Base-by-base conservation (phyloP, 2,113 vertebrate genomes). In the Labeo rohita region DNA sequence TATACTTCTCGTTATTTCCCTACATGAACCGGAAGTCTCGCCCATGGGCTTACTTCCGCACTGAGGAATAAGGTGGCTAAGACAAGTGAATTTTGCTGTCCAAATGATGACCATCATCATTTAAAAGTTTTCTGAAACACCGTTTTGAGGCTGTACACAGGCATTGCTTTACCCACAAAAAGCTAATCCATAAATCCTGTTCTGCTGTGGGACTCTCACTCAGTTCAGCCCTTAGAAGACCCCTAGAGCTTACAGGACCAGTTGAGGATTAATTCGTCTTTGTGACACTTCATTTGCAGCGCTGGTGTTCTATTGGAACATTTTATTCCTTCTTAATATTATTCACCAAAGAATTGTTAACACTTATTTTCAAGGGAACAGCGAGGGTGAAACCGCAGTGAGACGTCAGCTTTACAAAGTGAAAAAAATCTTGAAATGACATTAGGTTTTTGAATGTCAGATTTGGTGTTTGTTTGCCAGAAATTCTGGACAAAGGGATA, bases 381-480 rank as follows among this genome's bases (percentile, higher is more conserved):
- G 52, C 13, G 81, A 88, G 83, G 90, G 85, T 47, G 83, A 88
- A 84, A 87, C 84, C 74, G 75, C 73, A 87, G 66, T 87, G 89
- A 89, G 88, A 87, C 87, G 86, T 88, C 56, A n/a, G 15, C 74
- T 91, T 89, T 65, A 88, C 70, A 89, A 88, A 13, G 54, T 89
- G 92, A 90, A 91, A 91, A 39, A 90, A 88, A 84, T 83, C 91
- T 92, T 91, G 89, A 92, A 93, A 92, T 92, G 86, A 87, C 84
- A 89, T 91, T 89, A 90, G 89, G 36, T 34, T 76, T 34, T 90
- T 87, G 39, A 75, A 85, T 85, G 68, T 73, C 86, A 89, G 86
- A 83, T 91, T 90, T 90, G 89, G 65, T 87, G 91, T 54, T 77
- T 77, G 89, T 87, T 43, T 45, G 50, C 47, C 75, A 63, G 28